Conservation (phyloP, 2,113 vertebrate species). For the Psephotus haematonotus region DNA sequence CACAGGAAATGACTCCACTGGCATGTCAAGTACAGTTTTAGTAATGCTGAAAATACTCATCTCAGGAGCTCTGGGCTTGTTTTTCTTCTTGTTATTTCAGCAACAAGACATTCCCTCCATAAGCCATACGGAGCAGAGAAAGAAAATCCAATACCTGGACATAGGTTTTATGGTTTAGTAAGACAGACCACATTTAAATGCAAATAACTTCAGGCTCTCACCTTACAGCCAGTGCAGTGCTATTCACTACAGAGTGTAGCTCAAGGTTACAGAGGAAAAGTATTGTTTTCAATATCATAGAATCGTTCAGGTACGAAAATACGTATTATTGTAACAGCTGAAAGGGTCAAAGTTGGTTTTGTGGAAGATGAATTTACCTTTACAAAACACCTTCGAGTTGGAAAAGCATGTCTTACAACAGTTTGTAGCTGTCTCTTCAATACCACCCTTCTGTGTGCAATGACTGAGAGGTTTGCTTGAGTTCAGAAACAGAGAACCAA, state of each 20-base stretch:
- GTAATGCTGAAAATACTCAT: background rate
- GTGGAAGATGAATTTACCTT: background rate
- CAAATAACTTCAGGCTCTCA: background rate
- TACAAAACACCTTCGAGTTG: background rate
- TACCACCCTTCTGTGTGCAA: background rate
- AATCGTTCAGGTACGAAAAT: background rate
- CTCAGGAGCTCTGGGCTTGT: background rate
- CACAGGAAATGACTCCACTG: background rate
- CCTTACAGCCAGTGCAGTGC: background rate
- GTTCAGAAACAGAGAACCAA: background rate
- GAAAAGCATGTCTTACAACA: fast-evolving
- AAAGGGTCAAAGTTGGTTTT: background rate
- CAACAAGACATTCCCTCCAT: background rate
- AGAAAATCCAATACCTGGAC: background rate
- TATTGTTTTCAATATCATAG: background rate
- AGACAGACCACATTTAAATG: background rate
- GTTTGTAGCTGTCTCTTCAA: background rate
- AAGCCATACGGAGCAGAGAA: background rate
- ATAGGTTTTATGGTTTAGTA: background rate
- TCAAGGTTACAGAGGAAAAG: background rate
- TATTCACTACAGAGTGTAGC: background rate
- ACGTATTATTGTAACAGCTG: background rate
- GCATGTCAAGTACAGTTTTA: background rate
- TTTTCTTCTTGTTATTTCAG: background rate
- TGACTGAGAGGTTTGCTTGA: background rate